Conservation (phyloP, 2,888 invertebrate species). For the Drosophila antonietae region DNA sequence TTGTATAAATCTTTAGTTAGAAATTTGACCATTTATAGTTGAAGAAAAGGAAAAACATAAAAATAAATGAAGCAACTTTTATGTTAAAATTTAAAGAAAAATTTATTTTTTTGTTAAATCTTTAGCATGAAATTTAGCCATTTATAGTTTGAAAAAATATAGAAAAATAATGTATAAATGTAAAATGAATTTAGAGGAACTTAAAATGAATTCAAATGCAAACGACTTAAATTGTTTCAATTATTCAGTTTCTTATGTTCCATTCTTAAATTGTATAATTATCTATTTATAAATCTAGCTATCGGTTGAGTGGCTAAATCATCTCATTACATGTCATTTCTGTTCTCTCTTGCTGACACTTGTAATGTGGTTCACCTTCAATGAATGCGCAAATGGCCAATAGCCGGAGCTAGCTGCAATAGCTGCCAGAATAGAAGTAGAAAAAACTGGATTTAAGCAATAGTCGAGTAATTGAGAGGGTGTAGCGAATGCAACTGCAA, state of each 20-base stretch:
- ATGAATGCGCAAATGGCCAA: constrained; percentile 55
- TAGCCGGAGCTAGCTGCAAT: constrained; percentile 59
- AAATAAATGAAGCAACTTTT: no score
- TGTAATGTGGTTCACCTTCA: constrained; percentile 66
- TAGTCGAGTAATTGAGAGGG: constrained; percentile 10
- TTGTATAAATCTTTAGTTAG: no score
- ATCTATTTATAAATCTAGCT: background rate
- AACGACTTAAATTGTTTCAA: background rate
- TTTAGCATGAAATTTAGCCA: background rate
- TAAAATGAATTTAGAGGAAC: background rate
- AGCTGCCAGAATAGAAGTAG: constrained; percentile 29
- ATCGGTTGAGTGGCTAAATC: constrained; percentile 30
- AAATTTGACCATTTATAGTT: no score
- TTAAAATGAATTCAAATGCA: background rate
- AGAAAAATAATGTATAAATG: background rate
- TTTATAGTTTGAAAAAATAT: background rate
- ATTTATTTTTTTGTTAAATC: no score
- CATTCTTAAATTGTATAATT: background rate
- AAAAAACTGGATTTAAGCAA: constrained; percentile 26
- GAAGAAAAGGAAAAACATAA: no score
- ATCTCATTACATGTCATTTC: constrained; percentile 34
- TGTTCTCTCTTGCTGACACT: constrained; percentile 25
- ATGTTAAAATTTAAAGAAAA: no score
- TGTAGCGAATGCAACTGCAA: constrained; percentile 15
- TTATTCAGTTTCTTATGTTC: background rate